A percentile compares a stretch with the other conserved stretches of the same genome.
Conservation (phyloP, 2,113 vertebrate genomes). For the Hepsetus odoe region DNA sequence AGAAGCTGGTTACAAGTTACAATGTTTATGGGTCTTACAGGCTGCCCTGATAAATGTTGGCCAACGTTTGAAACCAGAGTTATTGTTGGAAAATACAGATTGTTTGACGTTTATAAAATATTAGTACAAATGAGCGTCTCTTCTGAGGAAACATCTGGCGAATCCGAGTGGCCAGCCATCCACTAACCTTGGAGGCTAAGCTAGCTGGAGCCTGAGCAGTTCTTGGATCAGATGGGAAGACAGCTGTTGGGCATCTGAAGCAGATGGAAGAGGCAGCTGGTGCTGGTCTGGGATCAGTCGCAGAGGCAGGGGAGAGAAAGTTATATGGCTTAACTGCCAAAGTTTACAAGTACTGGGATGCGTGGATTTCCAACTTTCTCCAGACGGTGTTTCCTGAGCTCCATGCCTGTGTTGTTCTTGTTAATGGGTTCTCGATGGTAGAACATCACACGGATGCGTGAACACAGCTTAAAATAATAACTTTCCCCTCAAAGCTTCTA, state of each 20-base stretch:
- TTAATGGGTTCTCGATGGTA: neutral
- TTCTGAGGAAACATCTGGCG: slow-evolving; percentile 8
- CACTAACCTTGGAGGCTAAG: neutral
- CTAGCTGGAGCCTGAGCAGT: slow-evolving; percentile 19
- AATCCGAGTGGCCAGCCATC: neutral
- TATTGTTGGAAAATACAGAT: too few species aligned
- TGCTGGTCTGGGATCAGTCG: slow-evolving; percentile 27
- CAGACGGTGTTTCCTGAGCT: neutral
- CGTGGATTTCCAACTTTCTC: neutral
- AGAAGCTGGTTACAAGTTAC: too few species aligned
- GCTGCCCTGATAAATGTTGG: too few species aligned
- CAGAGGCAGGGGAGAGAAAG: neutral
- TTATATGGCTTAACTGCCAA: slow-evolving; percentile 7
- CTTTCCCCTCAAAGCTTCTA: neutral
- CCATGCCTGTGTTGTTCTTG: neutral
- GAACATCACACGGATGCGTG: neutral
- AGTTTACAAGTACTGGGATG: neutral
- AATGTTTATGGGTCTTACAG: too few species aligned
- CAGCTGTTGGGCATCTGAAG: slow-evolving; percentile 21
- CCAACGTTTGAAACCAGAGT: too few species aligned
- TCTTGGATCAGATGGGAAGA: slow-evolving; percentile 20
- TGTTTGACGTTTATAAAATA: too few species aligned
- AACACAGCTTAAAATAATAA: too few species aligned
- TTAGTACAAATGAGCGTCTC: neutral
- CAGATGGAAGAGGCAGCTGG: slow-evolving; percentile 41